Conservation (phyloP, 2,113 vertebrate genomes). For the Limanda limanda region DNA sequence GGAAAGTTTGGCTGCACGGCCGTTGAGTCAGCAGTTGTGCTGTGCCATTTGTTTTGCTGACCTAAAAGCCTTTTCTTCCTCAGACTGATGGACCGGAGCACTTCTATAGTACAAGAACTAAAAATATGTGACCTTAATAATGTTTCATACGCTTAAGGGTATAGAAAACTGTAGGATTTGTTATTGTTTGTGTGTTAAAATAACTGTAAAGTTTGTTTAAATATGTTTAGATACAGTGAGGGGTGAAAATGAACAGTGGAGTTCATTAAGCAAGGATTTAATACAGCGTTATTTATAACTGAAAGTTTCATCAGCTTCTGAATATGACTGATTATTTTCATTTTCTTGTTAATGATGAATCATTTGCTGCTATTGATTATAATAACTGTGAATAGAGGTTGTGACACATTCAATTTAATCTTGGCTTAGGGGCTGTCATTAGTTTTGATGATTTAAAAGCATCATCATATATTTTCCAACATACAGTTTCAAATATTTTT, state of each 20-base stretch:
- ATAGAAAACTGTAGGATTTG: not conserved
- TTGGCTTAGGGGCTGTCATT: not conserved
- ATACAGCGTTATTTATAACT: too few species aligned
- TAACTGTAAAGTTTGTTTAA: too few species aligned
- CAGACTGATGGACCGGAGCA: not conserved
- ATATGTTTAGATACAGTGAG: too few species aligned
- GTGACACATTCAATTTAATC: not conserved
- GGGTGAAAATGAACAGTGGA: too few species aligned
- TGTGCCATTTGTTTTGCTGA: constrained; percentile 23
- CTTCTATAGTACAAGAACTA: not conserved
- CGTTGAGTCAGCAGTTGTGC: constrained; percentile 19
- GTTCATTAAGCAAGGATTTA: not conserved
- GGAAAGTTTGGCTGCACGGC: not conserved
- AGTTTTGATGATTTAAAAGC: too few species aligned
- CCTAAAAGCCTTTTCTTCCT: not conserved
- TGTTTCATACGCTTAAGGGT: not conserved
- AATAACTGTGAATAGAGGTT: not conserved
- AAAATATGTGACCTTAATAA: not conserved
- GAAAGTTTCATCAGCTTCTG: too few species aligned
- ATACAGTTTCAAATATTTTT: too few species aligned
- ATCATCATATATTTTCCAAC: too few species aligned
- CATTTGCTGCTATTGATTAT: not conserved
- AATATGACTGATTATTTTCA: too few species aligned
- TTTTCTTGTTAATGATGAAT: not conserved
- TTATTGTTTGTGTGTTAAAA: not conserved